Base-by-base conservation (phyloP, 2,113 vertebrate species). In the Melanotaenia duboulayi region DNA sequence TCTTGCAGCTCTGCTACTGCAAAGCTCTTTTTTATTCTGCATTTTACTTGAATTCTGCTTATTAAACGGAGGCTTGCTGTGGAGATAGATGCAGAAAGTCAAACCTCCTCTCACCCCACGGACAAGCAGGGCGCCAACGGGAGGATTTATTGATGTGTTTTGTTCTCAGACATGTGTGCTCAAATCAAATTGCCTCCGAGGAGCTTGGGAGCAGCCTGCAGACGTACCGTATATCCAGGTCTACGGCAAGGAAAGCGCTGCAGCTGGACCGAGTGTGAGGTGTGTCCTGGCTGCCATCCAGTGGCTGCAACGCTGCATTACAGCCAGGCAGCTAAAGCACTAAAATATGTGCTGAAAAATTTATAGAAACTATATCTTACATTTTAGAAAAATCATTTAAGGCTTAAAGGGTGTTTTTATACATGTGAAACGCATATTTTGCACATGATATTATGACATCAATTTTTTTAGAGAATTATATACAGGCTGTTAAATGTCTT, bases 251-350 rank as follows among this genome's bases (percentile, higher is more conserved):
- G 8, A 8, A 44, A 51, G 14, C 0, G 4, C 39, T 60, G 52
- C 46, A 28, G 50, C 60, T 62, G 13, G 16, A 51, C 23, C 32
- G n/a, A 24, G n/a, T n/a, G 25, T 1, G 16, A 40, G 49, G 39
- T 89, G 82, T 20, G 40, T 48, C 72, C 44, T 79, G 65, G 42
- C 80, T 85, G 80, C 82, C 87, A 74, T 71, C 87, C 70, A 74
- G 84, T 87, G 87, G 71, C 12, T 58, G 1, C 8, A 64, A n/a
- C 13, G 4, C 16, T 55, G 11, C 46, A 81, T 70, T 44, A 52
- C 77, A 62, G 24, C 24, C 17, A 13, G 5, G 19, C 65, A n/a
- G 16, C 35, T 9, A 11, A 37, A 5, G 7, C 35, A n/a, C n/a
- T n/a, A n/a, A n/a, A n/a, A n/a, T n/a, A n/a, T n/a, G n/a, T n/a